Conservation (phyloP, 2,797 vertebrate species). For the Darevskia nairensis region DNA sequence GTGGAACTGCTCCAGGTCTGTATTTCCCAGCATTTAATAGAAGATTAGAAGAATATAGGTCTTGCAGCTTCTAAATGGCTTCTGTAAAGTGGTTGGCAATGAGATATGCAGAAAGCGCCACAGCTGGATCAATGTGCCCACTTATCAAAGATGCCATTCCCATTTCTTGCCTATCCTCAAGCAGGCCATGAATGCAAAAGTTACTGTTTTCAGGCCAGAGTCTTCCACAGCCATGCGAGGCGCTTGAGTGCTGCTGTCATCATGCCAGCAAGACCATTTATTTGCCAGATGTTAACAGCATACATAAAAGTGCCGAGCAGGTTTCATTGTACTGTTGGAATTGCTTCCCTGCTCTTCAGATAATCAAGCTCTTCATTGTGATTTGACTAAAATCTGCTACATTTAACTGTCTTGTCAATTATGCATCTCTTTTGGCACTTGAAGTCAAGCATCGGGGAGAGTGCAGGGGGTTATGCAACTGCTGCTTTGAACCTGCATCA, state of each 20-base stretch:
- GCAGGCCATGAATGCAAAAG: constrained; percentile 19
- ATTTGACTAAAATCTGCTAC: constrained; percentile 47
- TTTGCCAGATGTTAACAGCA: constrained; percentile 45
- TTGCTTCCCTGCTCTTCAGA: constrained; percentile 43
- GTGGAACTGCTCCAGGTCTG: neutral
- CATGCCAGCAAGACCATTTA: constrained; percentile 33
- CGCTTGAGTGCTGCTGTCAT: neutral
- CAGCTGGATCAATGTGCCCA: neutral
- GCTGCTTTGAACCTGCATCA: constrained; percentile 40
- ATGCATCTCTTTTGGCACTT: constrained; percentile 37
- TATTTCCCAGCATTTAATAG: neutral
- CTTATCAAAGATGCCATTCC: constrained; percentile 13
- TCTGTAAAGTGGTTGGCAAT: constrained; percentile 32
- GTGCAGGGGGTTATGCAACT: constrained; percentile 27
- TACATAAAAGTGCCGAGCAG: constrained; percentile 27
- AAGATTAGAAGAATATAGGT: neutral
- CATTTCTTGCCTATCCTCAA: constrained; percentile 13
- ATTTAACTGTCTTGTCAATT: constrained; percentile 48
- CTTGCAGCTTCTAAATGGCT: neutral
- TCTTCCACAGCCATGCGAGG: neutral
- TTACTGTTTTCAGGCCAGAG: neutral
- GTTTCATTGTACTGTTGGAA: neutral
- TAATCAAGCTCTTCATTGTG: constrained; percentile 36
- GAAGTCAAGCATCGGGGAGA: constrained; percentile 43
- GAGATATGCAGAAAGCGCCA: neutral